Conservation (phyloP, 2,888 invertebrate genomes). For the Archips crataeganus region DNA sequence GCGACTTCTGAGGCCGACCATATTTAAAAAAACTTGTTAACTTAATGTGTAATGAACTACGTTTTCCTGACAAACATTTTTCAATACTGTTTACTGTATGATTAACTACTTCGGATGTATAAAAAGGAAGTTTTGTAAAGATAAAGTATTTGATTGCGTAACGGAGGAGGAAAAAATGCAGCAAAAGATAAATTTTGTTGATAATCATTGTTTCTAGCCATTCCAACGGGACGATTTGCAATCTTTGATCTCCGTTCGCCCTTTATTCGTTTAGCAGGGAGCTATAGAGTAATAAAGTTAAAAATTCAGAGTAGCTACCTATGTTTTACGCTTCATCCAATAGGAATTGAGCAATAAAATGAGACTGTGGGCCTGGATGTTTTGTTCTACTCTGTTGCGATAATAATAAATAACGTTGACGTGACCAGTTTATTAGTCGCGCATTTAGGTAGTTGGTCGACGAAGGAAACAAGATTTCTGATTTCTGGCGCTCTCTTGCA, state of each 20-base stretch:
- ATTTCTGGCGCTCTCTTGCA: slow-evolving; percentile 60
- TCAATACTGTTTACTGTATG: slow-evolving; percentile 45
- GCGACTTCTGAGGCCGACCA: too few species aligned
- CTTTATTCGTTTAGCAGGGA: slow-evolving; percentile 22
- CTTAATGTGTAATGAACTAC: slow-evolving; percentile 35
- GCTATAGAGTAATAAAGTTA: slow-evolving; percentile 28
- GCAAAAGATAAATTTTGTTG: slow-evolving; percentile 2
- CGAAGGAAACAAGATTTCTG: slow-evolving; percentile 65
- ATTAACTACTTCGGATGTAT: background rate
- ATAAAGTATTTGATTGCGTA: slow-evolving; percentile 12
- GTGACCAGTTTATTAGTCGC: slow-evolving; percentile 81
- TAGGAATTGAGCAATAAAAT: slow-evolving; percentile 64
- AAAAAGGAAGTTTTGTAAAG: background rate
- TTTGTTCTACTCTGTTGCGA: slow-evolving; percentile 73
- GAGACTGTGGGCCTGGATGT: slow-evolving; percentile 64
- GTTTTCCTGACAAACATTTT: slow-evolving; percentile 49
- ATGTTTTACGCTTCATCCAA: slow-evolving; percentile 49
- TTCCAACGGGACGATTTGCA: slow-evolving; percentile 21
- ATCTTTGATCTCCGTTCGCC: slow-evolving; percentile 27
- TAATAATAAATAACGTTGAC: slow-evolving; percentile 82
- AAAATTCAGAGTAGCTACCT: slow-evolving; percentile 30
- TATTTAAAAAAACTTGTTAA: background rate
- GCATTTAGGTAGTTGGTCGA: slow-evolving; percentile 68
- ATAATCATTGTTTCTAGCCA: slow-evolving; percentile 6
- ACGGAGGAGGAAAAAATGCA: slow-evolving; percentile 14